Percentiles rank a stretch among this genome's conserved stretches.
Evolutionary conservation across 2,888 invertebrate species (phyloP).

Genomic region (Diloba caeruleocephala): DNA sequence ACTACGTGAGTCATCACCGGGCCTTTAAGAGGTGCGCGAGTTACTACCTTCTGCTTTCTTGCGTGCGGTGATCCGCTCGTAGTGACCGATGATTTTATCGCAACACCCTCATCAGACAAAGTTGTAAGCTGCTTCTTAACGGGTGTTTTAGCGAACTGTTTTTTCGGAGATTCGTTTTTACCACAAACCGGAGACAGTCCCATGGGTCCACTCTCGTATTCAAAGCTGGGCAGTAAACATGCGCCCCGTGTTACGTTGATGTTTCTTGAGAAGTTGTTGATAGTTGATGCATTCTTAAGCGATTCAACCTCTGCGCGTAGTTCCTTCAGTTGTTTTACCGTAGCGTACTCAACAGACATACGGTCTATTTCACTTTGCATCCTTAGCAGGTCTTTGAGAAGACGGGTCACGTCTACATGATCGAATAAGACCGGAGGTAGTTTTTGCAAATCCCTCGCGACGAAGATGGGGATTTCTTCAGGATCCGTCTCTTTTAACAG

Average conservation of each 20-base stretch:
- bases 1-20: neutral
- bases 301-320: neutral
- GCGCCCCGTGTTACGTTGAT: neutral
- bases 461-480: constrained; percentile 9
- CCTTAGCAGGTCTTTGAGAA: constrained; percentile 4
- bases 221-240: neutral
- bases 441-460: constrained; percentile 9
- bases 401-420: constrained; percentile 8
- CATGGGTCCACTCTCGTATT: neutral
- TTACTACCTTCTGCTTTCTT: neutral
- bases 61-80: neutral
- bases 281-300: neutral
- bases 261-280: neutral
- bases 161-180: neutral
- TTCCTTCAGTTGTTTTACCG: neutral
- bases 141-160: neutral
- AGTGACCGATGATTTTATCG: neutral
- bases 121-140: neutral
- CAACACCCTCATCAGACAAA: neutral
- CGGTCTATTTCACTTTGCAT: neutral
- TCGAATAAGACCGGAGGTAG: constrained; percentile 7
- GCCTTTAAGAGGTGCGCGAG: neutral
- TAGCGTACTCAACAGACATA: neutral
- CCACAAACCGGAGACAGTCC: neutral
- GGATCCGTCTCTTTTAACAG: constrained; percentile 6